Percentiles rank a stretch among this genome's conserved stretches.
These are phyloP conservation scores for Mesembrinibis cayennensis DNA, from an alignment of 2,113 vertebrate genomes.

Conservation along the genomic window DNA sequence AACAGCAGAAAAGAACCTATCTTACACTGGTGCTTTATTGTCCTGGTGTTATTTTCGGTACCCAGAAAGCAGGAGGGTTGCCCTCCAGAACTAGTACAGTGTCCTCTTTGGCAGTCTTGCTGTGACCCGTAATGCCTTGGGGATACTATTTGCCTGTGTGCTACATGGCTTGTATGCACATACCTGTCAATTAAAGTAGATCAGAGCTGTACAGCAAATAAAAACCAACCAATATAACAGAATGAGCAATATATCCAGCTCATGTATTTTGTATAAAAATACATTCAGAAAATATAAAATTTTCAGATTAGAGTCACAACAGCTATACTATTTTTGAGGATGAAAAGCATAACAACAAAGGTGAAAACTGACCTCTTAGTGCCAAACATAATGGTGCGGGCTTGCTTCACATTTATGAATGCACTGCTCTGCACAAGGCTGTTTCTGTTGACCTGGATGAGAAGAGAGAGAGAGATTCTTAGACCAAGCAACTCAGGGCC, in stretches of 20 bases:
- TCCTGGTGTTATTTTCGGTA: neutral
- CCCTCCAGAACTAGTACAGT: neutral
- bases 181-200: neutral
- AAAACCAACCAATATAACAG: neutral
- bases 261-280: neutral
- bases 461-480: conserved; percentile 37
- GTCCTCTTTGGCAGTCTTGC: neutral
- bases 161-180: neutral
- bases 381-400: conserved; percentile 83
- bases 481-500: neutral
- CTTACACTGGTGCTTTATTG: neutral
- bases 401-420: conserved; percentile 69
- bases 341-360: neutral
- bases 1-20: neutral
- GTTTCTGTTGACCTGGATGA: conserved; percentile 52
- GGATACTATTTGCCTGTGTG: neutral
- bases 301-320: neutral
- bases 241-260: neutral
- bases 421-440: conserved; percentile 52
- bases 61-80: neutral
- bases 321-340: neutral
- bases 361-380: conserved; percentile 87
- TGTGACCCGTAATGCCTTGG: neutral
- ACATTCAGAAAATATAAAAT: neutral
- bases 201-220: neutral